Base-by-base conservation (phyloP, 2,113 vertebrate species). In the Phocoena sinus region DNA sequence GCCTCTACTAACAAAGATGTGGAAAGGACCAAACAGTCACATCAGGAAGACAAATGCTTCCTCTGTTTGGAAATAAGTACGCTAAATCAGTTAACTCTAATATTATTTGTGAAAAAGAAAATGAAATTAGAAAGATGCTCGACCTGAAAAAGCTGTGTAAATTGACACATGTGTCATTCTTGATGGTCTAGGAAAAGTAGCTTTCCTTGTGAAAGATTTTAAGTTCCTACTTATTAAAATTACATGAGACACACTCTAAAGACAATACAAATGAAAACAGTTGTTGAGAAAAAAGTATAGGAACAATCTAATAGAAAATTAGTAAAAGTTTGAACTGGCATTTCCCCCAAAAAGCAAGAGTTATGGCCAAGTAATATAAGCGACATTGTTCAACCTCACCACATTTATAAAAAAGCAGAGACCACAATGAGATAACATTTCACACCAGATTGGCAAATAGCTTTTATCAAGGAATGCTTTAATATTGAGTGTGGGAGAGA, bases 31-130 rank as follows among this genome's bases (percentile, higher is more conserved):
- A 31, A 31, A 83, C 47, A 0, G 0, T 96, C 85, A 97, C 1
- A 33, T 74, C 6, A 89, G 36, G 28, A 67, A 56, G 65, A 81
- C 5, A 89, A 18, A 63, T 62, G n/a, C 8, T n/a, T 91, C 58
- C 41, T 62, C 44, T 92, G 80, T 80, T 92, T 70, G 36, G 10
- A 91, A 94, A 93, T 91, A 97, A 89, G 82, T 58, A 1, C 36
- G 65, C 82, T 82, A 80, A 23, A 73, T 1, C 21, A 76, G 44
- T 96, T 95, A 82, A 25, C 47, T 79, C 47, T 76, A 1, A 84
- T 62, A 89, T 79, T 81, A 85, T 20, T 18, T 62, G 17, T 65
- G 53, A 50, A n/a, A 83, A 93, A 83, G 9, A 38, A 94, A 90
- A 81, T 13, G 21, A 71, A 84, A 76, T 36, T 17, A 65, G 56